Conservation (phyloP, 2,113 vertebrate genomes). For the Daboia siamensis region DNA sequence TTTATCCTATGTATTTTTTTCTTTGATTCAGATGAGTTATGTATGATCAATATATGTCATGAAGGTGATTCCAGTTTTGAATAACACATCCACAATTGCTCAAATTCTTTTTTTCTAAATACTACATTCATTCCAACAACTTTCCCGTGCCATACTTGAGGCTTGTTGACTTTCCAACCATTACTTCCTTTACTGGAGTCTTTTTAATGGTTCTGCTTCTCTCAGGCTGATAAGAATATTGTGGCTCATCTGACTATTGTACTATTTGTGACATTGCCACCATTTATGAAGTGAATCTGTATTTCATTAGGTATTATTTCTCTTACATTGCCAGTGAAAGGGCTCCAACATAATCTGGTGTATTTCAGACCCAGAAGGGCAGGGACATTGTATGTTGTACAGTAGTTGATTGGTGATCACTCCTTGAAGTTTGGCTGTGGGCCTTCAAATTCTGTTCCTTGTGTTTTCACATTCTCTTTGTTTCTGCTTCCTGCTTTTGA, state of each 20-base stretch:
- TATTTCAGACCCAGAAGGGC: background rate
- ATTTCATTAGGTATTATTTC: background rate
- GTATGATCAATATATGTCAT: background rate
- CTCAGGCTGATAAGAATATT: no score
- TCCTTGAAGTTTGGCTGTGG: background rate
- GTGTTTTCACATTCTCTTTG: background rate
- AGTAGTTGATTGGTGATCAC: background rate
- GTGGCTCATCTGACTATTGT: background rate
- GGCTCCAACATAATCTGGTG: background rate
- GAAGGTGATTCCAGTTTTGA: background rate
- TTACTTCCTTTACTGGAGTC: background rate
- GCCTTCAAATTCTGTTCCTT: background rate
- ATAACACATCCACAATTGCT: background rate
- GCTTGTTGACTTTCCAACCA: background rate
- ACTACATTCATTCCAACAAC: background rate
- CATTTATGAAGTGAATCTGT: background rate
- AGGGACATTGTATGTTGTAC: background rate
- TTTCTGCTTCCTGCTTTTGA: background rate
- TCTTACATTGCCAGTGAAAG: background rate
- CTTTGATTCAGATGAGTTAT: background rate
- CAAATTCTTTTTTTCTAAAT: background rate
- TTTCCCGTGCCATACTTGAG: no score
- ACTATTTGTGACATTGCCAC: background rate
- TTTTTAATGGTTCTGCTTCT: background rate
- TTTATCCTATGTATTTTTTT: background rate